Conservation (phyloP, 2,888 invertebrate species). For the Macrophya alboannulata region DNA sequence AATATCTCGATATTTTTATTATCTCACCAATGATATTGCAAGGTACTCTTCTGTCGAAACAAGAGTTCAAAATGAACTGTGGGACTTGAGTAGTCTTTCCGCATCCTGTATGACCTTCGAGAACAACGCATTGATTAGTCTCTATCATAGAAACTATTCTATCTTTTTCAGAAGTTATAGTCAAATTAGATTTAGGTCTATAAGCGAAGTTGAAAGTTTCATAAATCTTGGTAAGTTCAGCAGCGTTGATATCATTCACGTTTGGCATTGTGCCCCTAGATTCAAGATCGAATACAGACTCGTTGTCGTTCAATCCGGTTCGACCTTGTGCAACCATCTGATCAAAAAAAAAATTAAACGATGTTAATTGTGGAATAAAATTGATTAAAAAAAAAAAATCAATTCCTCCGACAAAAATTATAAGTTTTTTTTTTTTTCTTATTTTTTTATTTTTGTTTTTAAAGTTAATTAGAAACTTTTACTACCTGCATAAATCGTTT, state of each 20-base stretch:
- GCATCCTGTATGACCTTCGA: constrained; percentile 97
- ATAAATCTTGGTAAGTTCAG: constrained; percentile 73
- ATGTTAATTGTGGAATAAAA: neutral
- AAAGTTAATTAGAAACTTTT: neutral
- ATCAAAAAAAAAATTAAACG: neutral
- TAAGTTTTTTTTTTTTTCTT: neutral
- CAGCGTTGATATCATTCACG: constrained; percentile 63
- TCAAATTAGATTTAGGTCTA: constrained; percentile 69
- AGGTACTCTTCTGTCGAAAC: constrained; percentile 83
- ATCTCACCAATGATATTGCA: constrained; percentile 88
- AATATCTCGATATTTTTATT: neutral
- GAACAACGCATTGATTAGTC: constrained; percentile 88
- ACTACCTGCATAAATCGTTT: constrained; percentile 69
- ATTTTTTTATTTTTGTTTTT: neutral
- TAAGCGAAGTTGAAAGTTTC: constrained; percentile 74
- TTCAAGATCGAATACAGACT: constrained; percentile 67
- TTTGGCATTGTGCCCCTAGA: constrained; percentile 71
- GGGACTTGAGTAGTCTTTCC: constrained; percentile 96
- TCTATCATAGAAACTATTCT: constrained; percentile 88
- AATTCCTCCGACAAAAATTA: neutral
- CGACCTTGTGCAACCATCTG: constrained; percentile 15
- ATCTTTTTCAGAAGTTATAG: constrained; percentile 70
- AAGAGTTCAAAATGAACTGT: constrained; percentile 94
- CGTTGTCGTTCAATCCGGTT: neutral
- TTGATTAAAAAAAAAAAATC: constrained; percentile 13